Conservation (phyloP, 2,888 invertebrate species). For the Catocala nupta region DNA sequence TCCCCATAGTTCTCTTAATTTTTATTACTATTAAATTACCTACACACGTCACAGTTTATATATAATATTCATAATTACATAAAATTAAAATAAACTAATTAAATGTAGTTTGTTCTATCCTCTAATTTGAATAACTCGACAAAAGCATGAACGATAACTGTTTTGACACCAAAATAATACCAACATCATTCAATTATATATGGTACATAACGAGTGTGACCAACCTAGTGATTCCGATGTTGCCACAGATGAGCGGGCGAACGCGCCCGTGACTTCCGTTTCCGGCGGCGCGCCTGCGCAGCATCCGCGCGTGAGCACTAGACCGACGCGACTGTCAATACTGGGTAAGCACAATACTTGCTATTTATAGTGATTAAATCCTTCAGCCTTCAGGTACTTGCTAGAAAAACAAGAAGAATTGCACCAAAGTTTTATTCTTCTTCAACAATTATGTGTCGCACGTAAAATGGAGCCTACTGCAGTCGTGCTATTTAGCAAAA, state of each 20-base stretch:
- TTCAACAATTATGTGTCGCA: too few species aligned
- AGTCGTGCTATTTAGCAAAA: too few species aligned
- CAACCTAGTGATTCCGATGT: slow-evolving; percentile 80
- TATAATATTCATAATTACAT: too few species aligned
- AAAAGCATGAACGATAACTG: slow-evolving; percentile 11
- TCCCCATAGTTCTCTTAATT: too few species aligned
- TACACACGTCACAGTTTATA: too few species aligned
- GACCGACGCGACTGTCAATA: slow-evolving; percentile 70
- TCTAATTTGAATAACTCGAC: background rate
- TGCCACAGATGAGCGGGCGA: slow-evolving; percentile 84
- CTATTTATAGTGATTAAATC: slow-evolving; percentile 50
- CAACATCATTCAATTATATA: slow-evolving; percentile 25
- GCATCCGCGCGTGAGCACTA: slow-evolving; percentile 77
- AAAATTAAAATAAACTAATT: too few species aligned
- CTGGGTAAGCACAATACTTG: slow-evolving; percentile 54
- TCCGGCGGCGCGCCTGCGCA: slow-evolving; percentile 85
- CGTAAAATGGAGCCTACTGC: too few species aligned
- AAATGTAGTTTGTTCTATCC: too few species aligned
- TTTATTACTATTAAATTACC: too few species aligned
- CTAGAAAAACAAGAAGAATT: too few species aligned
- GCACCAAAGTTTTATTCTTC: too few species aligned
- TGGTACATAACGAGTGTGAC: slow-evolving; percentile 56
- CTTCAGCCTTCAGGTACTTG: slow-evolving; percentile 17
- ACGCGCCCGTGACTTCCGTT: slow-evolving; percentile 85
- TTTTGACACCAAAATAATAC: slow-evolving; percentile 19